Conservation (phyloP, 2,113 vertebrate genomes). For the Ascaphus truei region DNA sequence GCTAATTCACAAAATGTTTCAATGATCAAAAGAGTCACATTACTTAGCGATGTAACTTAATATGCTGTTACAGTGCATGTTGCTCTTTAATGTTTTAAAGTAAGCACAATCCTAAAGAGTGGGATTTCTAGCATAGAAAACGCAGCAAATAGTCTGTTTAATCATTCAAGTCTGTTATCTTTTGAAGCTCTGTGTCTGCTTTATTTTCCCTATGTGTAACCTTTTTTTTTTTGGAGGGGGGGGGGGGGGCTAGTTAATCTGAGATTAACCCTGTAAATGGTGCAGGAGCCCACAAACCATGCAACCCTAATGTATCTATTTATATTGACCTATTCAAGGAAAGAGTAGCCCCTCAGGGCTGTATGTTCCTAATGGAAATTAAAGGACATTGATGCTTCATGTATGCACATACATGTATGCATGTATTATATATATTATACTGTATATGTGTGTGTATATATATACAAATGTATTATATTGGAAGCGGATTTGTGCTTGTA, state of each 20-base stretch:
- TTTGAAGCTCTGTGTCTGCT: slow-evolving; percentile 14
- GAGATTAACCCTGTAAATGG: slow-evolving; percentile 10
- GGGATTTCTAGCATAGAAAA: not conserved
- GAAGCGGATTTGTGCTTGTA: no score
- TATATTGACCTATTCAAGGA: not conserved
- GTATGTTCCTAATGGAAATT: no score
- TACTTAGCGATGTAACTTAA: no score
- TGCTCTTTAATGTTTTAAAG: no score
- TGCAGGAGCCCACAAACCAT: not conserved
- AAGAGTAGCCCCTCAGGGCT: not conserved
- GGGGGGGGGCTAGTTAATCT: slow-evolving; percentile 33
- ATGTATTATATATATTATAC: no score
- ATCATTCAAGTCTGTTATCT: slow-evolving; percentile 31
- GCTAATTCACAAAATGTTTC: no score
- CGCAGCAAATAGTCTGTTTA: not conserved
- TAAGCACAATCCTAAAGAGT: no score
- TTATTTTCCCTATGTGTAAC: slow-evolving; percentile 21
- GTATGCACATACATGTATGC: not conserved
- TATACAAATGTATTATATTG: no score
- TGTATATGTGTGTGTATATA: no score
- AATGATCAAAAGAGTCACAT: no score
- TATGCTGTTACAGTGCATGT: no score
- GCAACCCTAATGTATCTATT: not conserved
- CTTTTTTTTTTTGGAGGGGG: slow-evolving; percentile 13
- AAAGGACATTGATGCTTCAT: no score